Evolutionary conservation across 2,888 invertebrate genomes (phyloP).

Genomic region (Leptarthrus brevirostris): DNA sequence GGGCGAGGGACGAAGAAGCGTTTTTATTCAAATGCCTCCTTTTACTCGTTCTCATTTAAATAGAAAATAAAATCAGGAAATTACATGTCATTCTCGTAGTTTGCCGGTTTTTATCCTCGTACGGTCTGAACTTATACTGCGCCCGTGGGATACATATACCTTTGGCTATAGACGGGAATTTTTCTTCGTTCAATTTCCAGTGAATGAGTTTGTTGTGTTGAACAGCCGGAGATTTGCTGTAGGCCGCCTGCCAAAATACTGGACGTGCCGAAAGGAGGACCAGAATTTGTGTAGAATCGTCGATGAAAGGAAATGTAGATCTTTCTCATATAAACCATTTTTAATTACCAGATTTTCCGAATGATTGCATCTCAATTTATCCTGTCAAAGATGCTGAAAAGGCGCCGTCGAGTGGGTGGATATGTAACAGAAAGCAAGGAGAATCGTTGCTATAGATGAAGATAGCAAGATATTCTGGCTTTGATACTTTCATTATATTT

Average conservation of each 20-base stretch:
- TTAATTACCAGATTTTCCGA: constrained; percentile 53
- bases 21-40: constrained; percentile 48
- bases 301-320: constrained; percentile 33
- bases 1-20: not conserved
- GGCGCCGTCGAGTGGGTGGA: not conserved
- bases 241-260: constrained; percentile 26
- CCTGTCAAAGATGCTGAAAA: constrained; percentile 16
- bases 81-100: constrained; percentile 52
- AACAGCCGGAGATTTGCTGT: constrained; percentile 9
- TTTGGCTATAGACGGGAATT: not conserved
- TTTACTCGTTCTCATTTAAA: constrained; percentile 52
- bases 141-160: not conserved
- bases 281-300: not conserved
- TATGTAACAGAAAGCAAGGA: constrained; percentile 24
- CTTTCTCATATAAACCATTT: constrained; percentile 26
- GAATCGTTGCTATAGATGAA: constrained; percentile 17
- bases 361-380: constrained; percentile 49
- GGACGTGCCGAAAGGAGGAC: constrained; percentile 26
- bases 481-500: not conserved
- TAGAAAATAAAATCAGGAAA: constrained; percentile 53
- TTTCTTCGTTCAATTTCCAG: constrained; percentile 43
- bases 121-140: not conserved
- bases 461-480: constrained; percentile 1
- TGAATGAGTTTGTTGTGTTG: constrained; percentile 46
- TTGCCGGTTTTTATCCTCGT: constrained; percentile 14